Percentiles rank a stretch among this genome's conserved stretches.
Conservation (phyloP, 2,797 vertebrate genomes). For the Lepus townsendii region DNA sequence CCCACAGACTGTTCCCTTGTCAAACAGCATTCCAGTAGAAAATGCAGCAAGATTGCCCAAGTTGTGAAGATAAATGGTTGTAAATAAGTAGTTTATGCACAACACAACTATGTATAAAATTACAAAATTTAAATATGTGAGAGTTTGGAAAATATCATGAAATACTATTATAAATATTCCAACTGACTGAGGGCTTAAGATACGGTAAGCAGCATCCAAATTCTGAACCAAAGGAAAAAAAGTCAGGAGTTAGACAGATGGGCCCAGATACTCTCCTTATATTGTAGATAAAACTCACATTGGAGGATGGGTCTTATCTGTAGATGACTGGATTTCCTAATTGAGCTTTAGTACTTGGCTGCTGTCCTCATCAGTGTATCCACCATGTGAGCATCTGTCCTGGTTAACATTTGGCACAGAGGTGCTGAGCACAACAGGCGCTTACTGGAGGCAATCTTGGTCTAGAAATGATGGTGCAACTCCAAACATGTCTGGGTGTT, state of each 20-base stretch:
- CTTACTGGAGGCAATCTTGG: neutral
- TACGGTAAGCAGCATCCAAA: neutral
- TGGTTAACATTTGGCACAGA: neutral
- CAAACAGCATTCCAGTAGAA: constrained; percentile 3
- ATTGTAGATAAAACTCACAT: neutral
- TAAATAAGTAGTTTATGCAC: neutral
- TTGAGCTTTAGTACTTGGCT: neutral
- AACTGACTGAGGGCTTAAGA: neutral
- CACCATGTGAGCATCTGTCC: neutral
- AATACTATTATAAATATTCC: neutral
- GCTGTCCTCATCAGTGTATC: neutral
- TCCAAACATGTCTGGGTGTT: neutral
- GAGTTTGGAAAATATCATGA: neutral
- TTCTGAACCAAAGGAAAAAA: neutral
- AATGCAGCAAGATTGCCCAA: constrained; percentile 20
- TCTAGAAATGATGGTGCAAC: neutral
- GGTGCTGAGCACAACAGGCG: neutral
- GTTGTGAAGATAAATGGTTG: neutral
- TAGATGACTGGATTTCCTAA: neutral
- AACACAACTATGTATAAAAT: constrained; percentile 1
- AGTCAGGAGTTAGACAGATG: neutral
- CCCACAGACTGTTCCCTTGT: neutral
- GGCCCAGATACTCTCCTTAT: neutral
- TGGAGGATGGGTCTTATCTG: neutral
- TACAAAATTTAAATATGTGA: constrained; percentile 11